Evolutionary conservation across 2,888 invertebrate genomes (phyloP).

Genomic region (Limnephilus lunatus): DNA sequence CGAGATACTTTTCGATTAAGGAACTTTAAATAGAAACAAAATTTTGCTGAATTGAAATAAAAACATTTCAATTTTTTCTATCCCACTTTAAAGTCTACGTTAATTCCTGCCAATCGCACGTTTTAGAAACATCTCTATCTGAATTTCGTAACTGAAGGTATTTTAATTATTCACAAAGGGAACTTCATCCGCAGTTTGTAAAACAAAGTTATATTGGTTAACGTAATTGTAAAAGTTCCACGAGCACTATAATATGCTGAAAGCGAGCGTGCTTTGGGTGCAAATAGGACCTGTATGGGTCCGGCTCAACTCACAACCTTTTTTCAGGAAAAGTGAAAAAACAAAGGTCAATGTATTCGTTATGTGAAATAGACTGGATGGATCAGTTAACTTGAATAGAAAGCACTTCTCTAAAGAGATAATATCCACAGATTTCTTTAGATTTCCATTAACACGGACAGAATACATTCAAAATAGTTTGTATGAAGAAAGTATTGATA

Average conservation of each 20-base stretch:
- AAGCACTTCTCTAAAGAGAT: background rate
- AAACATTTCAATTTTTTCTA: background rate
- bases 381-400: background rate
- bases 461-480: background rate
- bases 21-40: background rate
- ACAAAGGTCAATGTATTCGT: background rate
- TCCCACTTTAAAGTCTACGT: background rate
- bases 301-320: background rate
- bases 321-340: background rate
- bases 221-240: conserved; percentile 48
- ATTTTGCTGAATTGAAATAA: background rate
- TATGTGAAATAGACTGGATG: background rate
- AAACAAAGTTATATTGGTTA: conserved; percentile 49
- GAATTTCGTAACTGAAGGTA: conserved; percentile 39
- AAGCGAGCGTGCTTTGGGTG: conserved; percentile 43
- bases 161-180: conserved; percentile 46
- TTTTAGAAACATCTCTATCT: conserved; percentile 30
- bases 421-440: background rate
- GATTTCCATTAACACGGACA: background rate
- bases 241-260: conserved; percentile 46
- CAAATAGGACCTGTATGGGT: conserved; percentile 33
- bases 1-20: background rate
- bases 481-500: background rate
- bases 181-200: conserved; percentile 48
- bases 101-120: conserved; percentile 11